Conservation (phyloP, 2,113 vertebrate genomes). For the Bombycilla garrulus region DNA sequence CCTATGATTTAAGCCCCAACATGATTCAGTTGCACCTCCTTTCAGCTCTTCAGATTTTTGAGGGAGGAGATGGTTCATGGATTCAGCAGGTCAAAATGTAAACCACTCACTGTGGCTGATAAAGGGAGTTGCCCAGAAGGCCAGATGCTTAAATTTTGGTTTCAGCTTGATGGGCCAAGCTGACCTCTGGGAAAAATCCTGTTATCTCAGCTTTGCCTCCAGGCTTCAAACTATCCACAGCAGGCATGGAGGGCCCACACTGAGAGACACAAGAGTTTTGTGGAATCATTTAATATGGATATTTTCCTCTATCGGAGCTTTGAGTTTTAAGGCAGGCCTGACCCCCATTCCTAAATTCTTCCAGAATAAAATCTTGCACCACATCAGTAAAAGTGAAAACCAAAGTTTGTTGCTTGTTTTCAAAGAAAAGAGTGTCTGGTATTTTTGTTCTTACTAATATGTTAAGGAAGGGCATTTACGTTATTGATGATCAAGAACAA, state of each 20-base stretch:
- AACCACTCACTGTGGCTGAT: neutral
- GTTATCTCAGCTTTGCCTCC: neutral
- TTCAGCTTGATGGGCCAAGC: neutral
- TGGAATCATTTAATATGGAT: neutral
- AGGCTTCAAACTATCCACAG: neutral
- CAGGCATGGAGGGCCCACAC: neutral
- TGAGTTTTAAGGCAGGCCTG: neutral
- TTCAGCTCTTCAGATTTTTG: neutral
- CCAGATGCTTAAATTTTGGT: neutral
- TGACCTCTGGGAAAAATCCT: neutral
- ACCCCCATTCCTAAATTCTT: neutral
- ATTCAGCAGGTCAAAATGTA: neutral
- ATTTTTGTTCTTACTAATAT: neutral
- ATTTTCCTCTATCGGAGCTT: neutral
- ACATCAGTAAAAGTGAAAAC: neutral
- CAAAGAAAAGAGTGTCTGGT: neutral
- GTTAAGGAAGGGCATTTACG: neutral
- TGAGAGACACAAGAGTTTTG: neutral
- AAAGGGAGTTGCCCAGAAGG: neutral
- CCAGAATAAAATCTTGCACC: neutral
- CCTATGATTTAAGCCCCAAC: neutral
- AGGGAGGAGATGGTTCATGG: accelerated
- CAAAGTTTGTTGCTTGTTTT: neutral
- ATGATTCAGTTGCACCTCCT: neutral
- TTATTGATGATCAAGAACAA: neutral